phyloP scores from a whole-genome alignment of 2,888 invertebrate genomes.

The Ophioninae sp. region DNA sequence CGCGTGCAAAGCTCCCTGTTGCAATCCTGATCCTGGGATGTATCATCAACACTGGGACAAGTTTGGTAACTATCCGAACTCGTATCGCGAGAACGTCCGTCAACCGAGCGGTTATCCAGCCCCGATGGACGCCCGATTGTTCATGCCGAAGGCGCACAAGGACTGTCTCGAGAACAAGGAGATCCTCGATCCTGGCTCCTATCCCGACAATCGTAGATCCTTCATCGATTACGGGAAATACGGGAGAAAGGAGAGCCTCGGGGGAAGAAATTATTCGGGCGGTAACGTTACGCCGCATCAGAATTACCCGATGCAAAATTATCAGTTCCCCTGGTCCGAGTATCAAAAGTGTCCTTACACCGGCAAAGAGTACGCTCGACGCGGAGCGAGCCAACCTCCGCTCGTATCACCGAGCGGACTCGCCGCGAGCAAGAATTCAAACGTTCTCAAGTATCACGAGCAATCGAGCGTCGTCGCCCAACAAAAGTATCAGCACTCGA shows the following conservation, averaged over 20 bases:
- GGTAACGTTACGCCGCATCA: slow-evolving; percentile 64
- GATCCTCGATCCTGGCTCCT: slow-evolving; percentile 43
- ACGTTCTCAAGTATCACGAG: slow-evolving; percentile 61
- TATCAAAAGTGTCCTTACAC: slow-evolving; percentile 76
- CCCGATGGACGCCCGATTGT: slow-evolving; percentile 71
- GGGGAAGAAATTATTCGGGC: slow-evolving; percentile 69
- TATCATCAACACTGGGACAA: slow-evolving; percentile 77
- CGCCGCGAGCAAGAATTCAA: slow-evolving; percentile 41
- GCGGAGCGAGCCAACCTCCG: slow-evolving; percentile 26
- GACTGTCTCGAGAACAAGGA: slow-evolving; percentile 71
- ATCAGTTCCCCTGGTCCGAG: slow-evolving; percentile 72
- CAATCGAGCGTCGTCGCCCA: slow-evolving; percentile 58
- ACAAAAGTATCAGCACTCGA: slow-evolving; percentile 65
- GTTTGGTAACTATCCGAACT: slow-evolving; percentile 68
- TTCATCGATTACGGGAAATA: slow-evolving; percentile 71
- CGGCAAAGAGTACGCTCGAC: slow-evolving; percentile 71
- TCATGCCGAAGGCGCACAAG: slow-evolving; percentile 71
- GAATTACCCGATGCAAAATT: slow-evolving; percentile 75
- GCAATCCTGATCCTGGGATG: slow-evolving; percentile 71
- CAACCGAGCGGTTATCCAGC: slow-evolving; percentile 58
- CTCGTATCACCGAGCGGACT: not conserved
- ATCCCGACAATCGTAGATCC: slow-evolving; percentile 37
- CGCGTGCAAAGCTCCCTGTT: slow-evolving; percentile 77
- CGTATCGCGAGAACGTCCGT: slow-evolving; percentile 74
- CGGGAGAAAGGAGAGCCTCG: slow-evolving; percentile 69